phyloP scores from a whole-genome alignment of 2,888 invertebrate genomes.

The Drosophila infuscata region DNA sequence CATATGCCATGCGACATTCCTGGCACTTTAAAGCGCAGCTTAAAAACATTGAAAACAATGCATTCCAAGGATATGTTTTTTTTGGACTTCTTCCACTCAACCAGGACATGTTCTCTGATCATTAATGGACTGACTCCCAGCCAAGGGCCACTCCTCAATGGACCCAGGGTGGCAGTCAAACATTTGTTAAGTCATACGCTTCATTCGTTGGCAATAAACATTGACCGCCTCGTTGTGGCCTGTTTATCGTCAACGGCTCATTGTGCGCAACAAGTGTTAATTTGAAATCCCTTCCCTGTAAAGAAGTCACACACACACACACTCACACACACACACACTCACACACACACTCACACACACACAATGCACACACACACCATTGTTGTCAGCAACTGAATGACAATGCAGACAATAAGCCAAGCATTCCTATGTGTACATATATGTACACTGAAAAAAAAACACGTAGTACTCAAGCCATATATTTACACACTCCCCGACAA shows the following conservation, averaged over 20 bases:
- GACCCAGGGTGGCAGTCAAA: conserved; percentile 17
- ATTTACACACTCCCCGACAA: neutral
- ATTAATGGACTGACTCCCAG: conserved; percentile 7
- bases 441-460: conserved; percentile 1
- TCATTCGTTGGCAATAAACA: conserved; percentile 59
- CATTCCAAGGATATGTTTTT: neutral
- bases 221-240: neutral
- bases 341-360: neutral
- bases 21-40: conserved; percentile 7
- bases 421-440: neutral
- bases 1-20: neutral
- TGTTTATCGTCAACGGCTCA: conserved; percentile 35
- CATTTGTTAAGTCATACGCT: conserved; percentile 62
- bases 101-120: conserved; percentile 12
- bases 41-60: neutral
- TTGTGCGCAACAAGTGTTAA: conserved; percentile 63
- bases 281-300: conserved; percentile 58
- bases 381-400: conserved; percentile 1
- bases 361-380: neutral
- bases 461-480: neutral
- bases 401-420: conserved; percentile 4
- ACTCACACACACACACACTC: conserved; percentile 1
- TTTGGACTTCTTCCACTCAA: conserved; percentile 4
- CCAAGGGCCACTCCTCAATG: neutral
- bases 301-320: conserved; percentile 23